Base-by-base conservation (phyloP, 2,888 invertebrate genomes). In the Meta bourneti region DNA sequence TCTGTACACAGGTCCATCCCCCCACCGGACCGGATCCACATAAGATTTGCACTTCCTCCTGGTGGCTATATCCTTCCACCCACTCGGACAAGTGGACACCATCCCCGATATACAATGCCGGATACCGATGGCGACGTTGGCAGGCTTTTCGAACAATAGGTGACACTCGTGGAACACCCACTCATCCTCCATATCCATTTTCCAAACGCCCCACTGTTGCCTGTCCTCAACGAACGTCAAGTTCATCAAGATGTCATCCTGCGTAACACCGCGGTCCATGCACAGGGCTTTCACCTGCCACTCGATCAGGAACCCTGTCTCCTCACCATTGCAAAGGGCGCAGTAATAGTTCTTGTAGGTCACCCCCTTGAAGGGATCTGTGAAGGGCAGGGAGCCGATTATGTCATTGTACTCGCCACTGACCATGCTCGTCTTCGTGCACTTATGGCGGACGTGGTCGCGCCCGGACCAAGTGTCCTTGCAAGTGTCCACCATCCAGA, bases 401-500 rank as follows among this genome's bases (percentile, higher is more conserved):
- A 87, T 52, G 19, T 91, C 91, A 52, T 34, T 91, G 4, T 75
- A 19, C 7, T 83, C 61, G 20, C 72, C 86, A 11, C 78, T 78
- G 9, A 82, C 52, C 6, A n/a, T 1, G 4, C 19, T 9, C 9
- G 49, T 34, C 16, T 74, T 74, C 7, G 11, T 61, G 74, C 91
- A 91, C 16, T 91, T 91, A 13, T 91, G 77, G 7, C 70, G 75
- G 13, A 91, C 69, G 11, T 81, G 75, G 0, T 71, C 70, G 16
- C 77, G 85, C 2, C 87, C 91, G 0, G 70, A 13, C 91, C 91
- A 91, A 0, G 87, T 7, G 5, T 78, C 78, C 5, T 87, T 87
- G 20, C 91, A 91, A 0, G 86, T 69, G 48, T 91, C 86, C n/a
- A 91, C 87, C 91, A 91, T 87, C 91, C 91, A 91, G 78, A 87